Evolutionary conservation across 2,113 vertebrate genomes (phyloP), one percentile per base, ranked within the genome.

Genomic region (Dasypus novemcinctus): DNA sequence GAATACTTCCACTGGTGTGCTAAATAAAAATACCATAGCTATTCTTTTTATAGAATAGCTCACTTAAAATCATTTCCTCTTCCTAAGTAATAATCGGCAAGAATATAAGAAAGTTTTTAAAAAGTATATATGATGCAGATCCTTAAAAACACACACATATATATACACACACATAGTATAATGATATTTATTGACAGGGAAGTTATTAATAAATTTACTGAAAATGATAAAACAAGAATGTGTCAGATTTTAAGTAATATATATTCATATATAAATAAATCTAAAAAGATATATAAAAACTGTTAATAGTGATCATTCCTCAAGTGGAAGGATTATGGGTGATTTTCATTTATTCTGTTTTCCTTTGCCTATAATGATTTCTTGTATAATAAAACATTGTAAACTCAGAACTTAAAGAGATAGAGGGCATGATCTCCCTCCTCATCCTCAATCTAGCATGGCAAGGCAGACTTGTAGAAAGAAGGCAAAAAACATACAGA

Each of bases 251-350:
- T 57, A 25, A 46, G 23, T 11, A 92, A 69, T 23, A 54, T 5
- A 61, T 0, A 38, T 4, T 23, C 5, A 68, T 21, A 74, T 1
- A 43, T 52, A 43, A 46, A 75, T 52, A 93, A 33, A 36, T 74
- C 80, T 63, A 68, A 27, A 69, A 83, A 78, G 20, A 54, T 72
- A 41, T 33, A 8, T 36, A 91, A 27, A 75, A 82, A 90, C 88
- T 63, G 12, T 63, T 52, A 59, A 54, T 31, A 66, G 10, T 14
- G 7, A 38, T 33, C 29, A 49, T n/a, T 63, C 83, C 83, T 7
- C n/a, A 36, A 82, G 57, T 64, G 23, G 10, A 11, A 86, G 27
- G 54, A 78, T 15, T 76, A 14, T 41, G 74, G 36, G 21, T 79
- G 12, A 75, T 41, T 91, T 71, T 49, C 31, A 86, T 2, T 72